A percentile compares a stretch with the other conserved stretches of the same genome.
Conservation (phyloP, 2,888 invertebrate species). For the Metalampra italica region DNA sequence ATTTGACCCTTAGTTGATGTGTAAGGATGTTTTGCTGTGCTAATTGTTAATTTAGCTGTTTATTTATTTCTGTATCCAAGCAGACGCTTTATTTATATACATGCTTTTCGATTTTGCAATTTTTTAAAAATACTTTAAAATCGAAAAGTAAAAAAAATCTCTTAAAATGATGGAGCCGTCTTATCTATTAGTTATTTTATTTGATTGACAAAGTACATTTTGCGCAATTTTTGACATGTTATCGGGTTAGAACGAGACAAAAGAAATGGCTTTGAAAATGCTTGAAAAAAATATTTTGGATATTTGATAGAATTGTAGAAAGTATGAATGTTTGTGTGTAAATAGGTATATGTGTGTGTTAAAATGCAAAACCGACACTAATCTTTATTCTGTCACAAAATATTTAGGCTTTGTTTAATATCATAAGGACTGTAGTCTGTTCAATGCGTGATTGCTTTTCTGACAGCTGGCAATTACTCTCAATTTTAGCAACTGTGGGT, state of each 20-base stretch:
- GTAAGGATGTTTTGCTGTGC: too few relatives aligned
- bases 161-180: not conserved
- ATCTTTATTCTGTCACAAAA: constrained; percentile 11
- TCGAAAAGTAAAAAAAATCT: constrained; percentile 5
- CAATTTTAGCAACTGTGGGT: too few relatives aligned
- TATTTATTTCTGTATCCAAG: too few relatives aligned
- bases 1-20: too few relatives aligned
- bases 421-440: constrained; percentile 7
- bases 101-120: constrained; percentile 6
- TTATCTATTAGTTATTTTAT: too few relatives aligned
- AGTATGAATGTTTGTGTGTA: constrained; percentile 6
- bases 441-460: constrained; percentile 3
- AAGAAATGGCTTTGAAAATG: constrained; percentile 19
- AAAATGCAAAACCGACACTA: not conserved
- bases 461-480: constrained; percentile 12
- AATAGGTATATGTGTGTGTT: constrained; percentile 1
- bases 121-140: constrained; percentile 8
- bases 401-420: constrained; percentile 15
- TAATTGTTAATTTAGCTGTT: too few relatives aligned
- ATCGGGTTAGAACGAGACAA: not conserved
- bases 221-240: not conserved
- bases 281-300: constrained; percentile 22
- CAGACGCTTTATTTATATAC: too few relatives aligned
- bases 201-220: not conserved
- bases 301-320: constrained; percentile 3